A percentile compares a stretch with the other conserved stretches of the same genome.
Conservation (phyloP, 2,113 vertebrate species). For the Dendrocopos noguchii region DNA sequence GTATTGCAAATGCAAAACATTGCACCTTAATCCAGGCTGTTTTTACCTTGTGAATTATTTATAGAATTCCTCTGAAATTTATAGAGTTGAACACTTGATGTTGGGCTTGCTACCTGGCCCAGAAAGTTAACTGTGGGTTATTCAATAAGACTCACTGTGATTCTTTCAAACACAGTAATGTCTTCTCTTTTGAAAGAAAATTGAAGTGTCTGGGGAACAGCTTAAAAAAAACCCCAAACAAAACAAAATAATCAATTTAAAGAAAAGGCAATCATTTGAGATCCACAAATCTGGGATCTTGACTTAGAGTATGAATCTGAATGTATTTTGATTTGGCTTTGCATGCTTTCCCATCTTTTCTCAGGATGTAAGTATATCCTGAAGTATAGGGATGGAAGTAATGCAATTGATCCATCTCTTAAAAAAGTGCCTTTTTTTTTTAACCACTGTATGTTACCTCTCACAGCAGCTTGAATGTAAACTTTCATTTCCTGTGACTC, state of each 20-base stretch:
- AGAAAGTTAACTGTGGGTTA: not conserved
- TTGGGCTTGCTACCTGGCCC: not conserved
- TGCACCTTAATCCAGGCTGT: not conserved
- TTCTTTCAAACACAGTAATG: not conserved
- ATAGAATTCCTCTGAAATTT: not conserved
- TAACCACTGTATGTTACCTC: not conserved
- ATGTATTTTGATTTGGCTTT: not conserved
- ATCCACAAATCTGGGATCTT: not conserved
- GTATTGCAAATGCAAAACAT: not conserved
- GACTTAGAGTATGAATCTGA: not conserved
- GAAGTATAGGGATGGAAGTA: not conserved
- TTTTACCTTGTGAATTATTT: not conserved
- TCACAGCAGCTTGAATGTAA: not conserved
- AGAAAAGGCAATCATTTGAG: not conserved
- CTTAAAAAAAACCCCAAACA: not conserved
- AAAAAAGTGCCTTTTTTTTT: not conserved
- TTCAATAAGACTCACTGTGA: not conserved
- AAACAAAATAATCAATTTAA: not conserved
- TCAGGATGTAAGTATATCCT: not conserved
- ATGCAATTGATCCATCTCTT: not conserved
- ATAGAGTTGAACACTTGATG: not conserved
- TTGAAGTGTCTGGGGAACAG: not conserved
- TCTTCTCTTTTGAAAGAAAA: not conserved
- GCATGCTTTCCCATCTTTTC: not conserved
- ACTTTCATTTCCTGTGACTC: slow-evolving; percentile 17